Evolutionary conservation across 2,888 invertebrate species (phyloP), one percentile per base, ranked within the genome.

Genomic region (Venusia cambrica): DNA sequence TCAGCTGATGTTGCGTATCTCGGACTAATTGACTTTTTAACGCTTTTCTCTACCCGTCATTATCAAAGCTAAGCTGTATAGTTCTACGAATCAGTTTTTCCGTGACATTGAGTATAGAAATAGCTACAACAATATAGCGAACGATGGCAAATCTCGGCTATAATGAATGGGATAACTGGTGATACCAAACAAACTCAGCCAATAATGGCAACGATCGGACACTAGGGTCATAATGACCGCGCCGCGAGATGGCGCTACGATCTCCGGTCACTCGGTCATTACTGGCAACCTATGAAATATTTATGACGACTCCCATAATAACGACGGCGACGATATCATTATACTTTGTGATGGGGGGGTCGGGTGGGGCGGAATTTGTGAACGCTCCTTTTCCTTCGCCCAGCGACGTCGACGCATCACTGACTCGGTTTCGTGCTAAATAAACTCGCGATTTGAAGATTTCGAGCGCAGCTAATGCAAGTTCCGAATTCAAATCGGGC

Each of bases 291-390:
- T 81, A 87, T 87, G 85, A 87, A 87, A 87, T 87, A 87, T 87
- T 84, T 85, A 85, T 85, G 85, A 87, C 81, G 77, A 79, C 75
- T 83, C 75, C 78, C 78, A 84, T 80, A 81, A 87, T 84, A 85
- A 79, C 81, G 77, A 71, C 72, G 76, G 75, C 83, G 80, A 80
- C 80, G 85, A 79, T 79, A 80, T 84, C 88, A 88, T 88, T 88
- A 89, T 88, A 88, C 88, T 88, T 88, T 87, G 85, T 88, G 88
- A 88, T 89, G 78, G 83, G 88, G 83, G 85, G 68, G 83, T 69
- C 74, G 74, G 83, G 79, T 66, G 84, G 77, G 85, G 84, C 64
- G 85, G 89, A 88, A 88, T 85, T 73, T 87, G 84, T 81, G 80
- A 84, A 73, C 77, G 78, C 83, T 85, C 62, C 77, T 85, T 87